Percentiles rank a stretch among this genome's conserved stretches.
phyloP scores from a whole-genome alignment of 2,113 vertebrate species.

The Daboia siamensis region DNA sequence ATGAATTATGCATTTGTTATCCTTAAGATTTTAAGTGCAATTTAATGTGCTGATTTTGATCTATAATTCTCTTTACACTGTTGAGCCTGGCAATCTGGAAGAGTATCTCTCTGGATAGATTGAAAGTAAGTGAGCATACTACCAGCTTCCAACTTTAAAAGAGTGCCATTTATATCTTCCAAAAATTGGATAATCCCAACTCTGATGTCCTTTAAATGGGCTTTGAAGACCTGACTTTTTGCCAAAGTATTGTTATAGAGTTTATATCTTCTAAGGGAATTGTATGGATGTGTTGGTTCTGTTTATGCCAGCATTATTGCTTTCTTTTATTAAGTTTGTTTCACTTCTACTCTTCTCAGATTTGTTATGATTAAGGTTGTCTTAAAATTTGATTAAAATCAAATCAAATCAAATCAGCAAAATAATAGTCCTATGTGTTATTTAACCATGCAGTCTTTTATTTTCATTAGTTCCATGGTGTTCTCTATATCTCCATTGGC shows the following conservation, averaged over 20 bases:
- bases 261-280: not conserved
- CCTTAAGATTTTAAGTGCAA: not conserved
- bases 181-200: not conserved
- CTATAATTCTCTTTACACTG: not conserved
- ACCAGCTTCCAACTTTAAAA: not conserved
- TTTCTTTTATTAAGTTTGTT: not conserved
- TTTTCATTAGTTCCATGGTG: not conserved
- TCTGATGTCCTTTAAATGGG: not conserved
- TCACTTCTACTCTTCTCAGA: not conserved
- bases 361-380: not conserved
- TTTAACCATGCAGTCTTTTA: not conserved
- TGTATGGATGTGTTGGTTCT: not conserved
- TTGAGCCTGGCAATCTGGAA: not conserved
- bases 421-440: not conserved
- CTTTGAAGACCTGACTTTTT: not conserved
- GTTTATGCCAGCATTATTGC: not conserved
- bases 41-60: not conserved
- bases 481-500: not conserved
- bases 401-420: not conserved
- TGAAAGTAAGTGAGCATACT: not conserved
- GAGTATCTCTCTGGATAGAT: not conserved
- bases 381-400: not conserved
- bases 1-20: not conserved
- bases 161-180: not conserved
- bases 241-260: not conserved